These are phyloP conservation scores for Calyptomena viridis DNA, from an alignment of 2,113 vertebrate species.

Conservation along the genomic window DNA sequence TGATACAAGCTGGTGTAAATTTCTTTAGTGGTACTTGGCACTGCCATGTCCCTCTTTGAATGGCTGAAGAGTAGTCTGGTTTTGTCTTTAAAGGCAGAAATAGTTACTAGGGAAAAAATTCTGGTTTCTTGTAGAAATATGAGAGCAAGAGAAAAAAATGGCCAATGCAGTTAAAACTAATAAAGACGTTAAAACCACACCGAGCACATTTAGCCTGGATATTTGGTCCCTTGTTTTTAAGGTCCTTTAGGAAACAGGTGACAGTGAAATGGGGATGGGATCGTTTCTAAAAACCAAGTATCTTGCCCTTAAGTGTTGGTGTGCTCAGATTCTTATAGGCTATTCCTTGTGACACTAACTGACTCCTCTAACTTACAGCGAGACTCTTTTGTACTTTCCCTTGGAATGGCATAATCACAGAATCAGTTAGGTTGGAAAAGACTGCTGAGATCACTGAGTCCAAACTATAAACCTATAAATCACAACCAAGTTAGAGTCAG, in stretches of 20 bases:
- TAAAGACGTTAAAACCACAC: not conserved
- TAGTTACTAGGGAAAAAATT: not conserved
- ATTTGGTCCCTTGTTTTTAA: not conserved
- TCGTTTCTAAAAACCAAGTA: not conserved
- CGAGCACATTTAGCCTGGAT: not conserved
- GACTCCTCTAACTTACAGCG: not conserved
- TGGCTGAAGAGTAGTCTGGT: not conserved
- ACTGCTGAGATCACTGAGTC: not conserved
- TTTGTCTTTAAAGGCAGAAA: not conserved
- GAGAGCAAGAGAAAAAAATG: not conserved
- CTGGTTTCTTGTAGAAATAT: not conserved
- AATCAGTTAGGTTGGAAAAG: not conserved
- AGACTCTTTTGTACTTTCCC: not conserved
- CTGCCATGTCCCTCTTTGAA: not conserved
- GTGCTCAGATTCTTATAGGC: not conserved
- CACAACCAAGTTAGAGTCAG: not conserved
- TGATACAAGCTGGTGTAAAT: not conserved
- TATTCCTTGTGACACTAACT: fast-evolving
- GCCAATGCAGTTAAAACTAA: not conserved
- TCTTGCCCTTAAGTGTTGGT: not conserved
- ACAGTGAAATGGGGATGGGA: not conserved
- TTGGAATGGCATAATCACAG: not conserved
- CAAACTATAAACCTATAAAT: not conserved
- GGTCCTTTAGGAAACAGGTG: not conserved
- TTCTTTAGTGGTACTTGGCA: not conserved